Conservation (phyloP, 2,888 invertebrate genomes). For the Clitarchus hookeri region DNA sequence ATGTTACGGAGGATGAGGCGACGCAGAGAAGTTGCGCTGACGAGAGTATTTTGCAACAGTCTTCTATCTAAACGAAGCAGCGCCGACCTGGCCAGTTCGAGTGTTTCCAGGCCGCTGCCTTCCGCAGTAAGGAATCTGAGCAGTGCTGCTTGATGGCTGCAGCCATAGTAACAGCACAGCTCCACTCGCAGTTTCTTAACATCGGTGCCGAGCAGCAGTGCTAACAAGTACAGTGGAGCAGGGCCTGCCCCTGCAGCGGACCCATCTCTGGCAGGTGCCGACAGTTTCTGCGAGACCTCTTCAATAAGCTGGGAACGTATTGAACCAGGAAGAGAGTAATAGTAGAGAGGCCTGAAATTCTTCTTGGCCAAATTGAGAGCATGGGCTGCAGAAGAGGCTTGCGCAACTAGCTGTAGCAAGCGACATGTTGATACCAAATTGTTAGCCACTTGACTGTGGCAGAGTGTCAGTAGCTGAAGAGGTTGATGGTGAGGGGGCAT, state of each 20-base stretch:
- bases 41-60: slow-evolving; percentile 52
- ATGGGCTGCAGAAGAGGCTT: slow-evolving; percentile 52
- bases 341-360: slow-evolving; percentile 53
- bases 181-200: slow-evolving; percentile 53
- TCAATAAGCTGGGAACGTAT: slow-evolving; percentile 53
- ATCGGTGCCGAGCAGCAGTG: slow-evolving; percentile 53
- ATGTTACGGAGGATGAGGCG: slow-evolving; percentile 55
- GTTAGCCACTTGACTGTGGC: slow-evolving; percentile 53
- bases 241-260: slow-evolving; percentile 53
- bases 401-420: slow-evolving; percentile 53
- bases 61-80: slow-evolving; percentile 53
- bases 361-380: slow-evolving; percentile 52
- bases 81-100: slow-evolving; percentile 54
- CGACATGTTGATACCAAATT: slow-evolving; percentile 54
- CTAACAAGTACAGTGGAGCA: slow-evolving; percentile 53
- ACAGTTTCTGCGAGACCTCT: slow-evolving; percentile 52
- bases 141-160: slow-evolving; percentile 55
- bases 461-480: slow-evolving; percentile 52
- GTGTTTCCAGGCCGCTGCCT: slow-evolving; percentile 52
- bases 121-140: slow-evolving; percentile 53
- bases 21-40: slow-evolving; percentile 51
- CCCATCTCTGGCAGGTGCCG: slow-evolving; percentile 52
- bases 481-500: slow-evolving; percentile 52
- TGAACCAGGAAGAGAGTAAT: slow-evolving; percentile 52
- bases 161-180: slow-evolving; percentile 57